Evolutionary conservation across 2,113 vertebrate species (phyloP), one percentile per base, ranked within the genome.

Genomic region (Hirundichthys speculiger): DNA sequence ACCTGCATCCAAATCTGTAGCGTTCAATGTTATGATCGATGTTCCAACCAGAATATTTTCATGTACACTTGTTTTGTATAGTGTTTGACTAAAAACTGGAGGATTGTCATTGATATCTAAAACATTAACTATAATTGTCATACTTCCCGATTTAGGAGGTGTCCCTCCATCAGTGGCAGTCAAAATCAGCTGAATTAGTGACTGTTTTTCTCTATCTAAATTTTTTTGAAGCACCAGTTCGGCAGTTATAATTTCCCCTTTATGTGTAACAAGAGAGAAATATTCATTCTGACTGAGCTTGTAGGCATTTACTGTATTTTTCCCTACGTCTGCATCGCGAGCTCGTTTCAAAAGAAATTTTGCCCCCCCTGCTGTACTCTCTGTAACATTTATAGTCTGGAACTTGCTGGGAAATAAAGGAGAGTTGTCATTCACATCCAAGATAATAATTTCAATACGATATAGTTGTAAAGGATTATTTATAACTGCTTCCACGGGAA

Each of bases 61-160:
- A 21, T 88, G 82, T 21, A 96, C 64, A 12, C 73, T 92, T 1
- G 90, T 89, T 73, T 87, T 91, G 0, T 95, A 96, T 0, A 91
- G 65, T 0, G 87, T 75, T 24, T 89, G 88, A 18, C 83, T 91
- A 40, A 96, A 97, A 5, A 93, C 79, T 0, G 96, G 95, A 20
- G 85, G 41, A n/a, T 97, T 95, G 43, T 96, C 96, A 0, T 96
- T 97, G 6, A 65, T 87, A 3, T 97, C 96, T 1, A 95, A 79
- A 0, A 97, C 93, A 39, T 93, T 90, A 0, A 96, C 82, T 1
- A 85, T 80, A 21, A 97, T 88, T 0, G 6, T 72, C 25, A 87
- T 88, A 1, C 75, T 80, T 0, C 94, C 94, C 38, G 93, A 92
- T 69, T 80, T 88, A 0, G 91, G 83, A 3, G 94, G 94, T 38